These are phyloP conservation scores for Nycteola revayana DNA, from an alignment of 2,888 invertebrate genomes.

Conservation along the genomic window DNA sequence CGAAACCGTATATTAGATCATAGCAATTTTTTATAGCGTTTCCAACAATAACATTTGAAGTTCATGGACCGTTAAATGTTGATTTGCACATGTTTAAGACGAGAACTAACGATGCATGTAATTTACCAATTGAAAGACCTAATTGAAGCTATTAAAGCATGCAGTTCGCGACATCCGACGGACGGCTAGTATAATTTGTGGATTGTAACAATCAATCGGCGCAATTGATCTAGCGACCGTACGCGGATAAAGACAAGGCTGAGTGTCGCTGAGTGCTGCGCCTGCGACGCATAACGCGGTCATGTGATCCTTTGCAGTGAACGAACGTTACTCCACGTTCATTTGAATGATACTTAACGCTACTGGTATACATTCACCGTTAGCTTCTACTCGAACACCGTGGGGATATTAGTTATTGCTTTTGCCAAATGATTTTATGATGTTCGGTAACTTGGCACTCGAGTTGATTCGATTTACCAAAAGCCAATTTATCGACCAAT, in stretches of 20 bases:
- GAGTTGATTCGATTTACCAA: no score
- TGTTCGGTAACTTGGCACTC: no score
- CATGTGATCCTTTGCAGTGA: slow-evolving; percentile 38
- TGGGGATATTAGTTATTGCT: slow-evolving; percentile 6
- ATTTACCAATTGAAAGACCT: slow-evolving; percentile 38
- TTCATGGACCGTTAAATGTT: slow-evolving; percentile 15
- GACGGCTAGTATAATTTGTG: slow-evolving; percentile 34
- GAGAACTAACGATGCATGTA: slow-evolving; percentile 21
- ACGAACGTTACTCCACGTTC: slow-evolving; percentile 15
- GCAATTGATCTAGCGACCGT: slow-evolving; percentile 40
- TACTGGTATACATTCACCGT: slow-evolving; percentile 29
- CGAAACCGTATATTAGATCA: slow-evolving; percentile 7
- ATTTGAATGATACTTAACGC: slow-evolving; percentile 23
- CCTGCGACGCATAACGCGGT: slow-evolving; percentile 20
- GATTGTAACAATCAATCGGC: slow-evolving; percentile 43
- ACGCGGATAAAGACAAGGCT: slow-evolving; percentile 36
- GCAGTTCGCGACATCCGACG: slow-evolving; percentile 39
- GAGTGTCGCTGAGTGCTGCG: slow-evolving; percentile 31
- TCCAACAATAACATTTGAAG: slow-evolving; percentile 4
- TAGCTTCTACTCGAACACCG: slow-evolving; percentile 17
- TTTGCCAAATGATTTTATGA: no score
- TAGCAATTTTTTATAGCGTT: slow-evolving; percentile 7
- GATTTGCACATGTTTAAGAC: slow-evolving; percentile 7
- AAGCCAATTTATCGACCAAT: no score
- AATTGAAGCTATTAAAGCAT: slow-evolving; percentile 39